Base-by-base conservation (phyloP, 2,113 vertebrate genomes). In the Salvator merianae region DNA sequence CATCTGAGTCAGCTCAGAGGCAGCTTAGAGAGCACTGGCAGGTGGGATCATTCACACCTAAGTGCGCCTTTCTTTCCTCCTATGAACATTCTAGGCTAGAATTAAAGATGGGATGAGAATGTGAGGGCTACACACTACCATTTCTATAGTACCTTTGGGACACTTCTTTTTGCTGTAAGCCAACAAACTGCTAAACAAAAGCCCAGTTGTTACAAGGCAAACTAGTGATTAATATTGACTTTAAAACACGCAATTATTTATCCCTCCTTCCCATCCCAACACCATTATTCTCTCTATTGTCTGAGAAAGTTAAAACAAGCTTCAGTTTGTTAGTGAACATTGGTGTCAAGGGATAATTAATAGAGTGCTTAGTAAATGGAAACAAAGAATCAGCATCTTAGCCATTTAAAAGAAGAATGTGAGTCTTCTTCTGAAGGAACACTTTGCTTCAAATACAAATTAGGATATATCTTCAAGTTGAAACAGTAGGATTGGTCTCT, bases 341-440 rank as follows among this genome's bases (percentile, higher is more conserved):
- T 24, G 18, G 32, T 12, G 32, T 71, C 47, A 22, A 50, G 53
- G 68, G 73, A 86, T 86, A 77, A 82, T 77, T 77, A 82, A 82
- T 82, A 53, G 69, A 40, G 53, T 72, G 55, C 40, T 78, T 22
- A 65, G 10, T 28, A 53, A 40, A 55, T 82, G 69, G 80, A 79
- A 53, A 28, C 12, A 28, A 77, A 72, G 36, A 18, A 43, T 82
- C 32, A 70, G 53, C 59, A 82, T 71, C 73, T 53, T 63, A 55
- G 4, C 84, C 50, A 69, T 50, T 1, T 0, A 18, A 82, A 82
- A 20, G 0, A 0, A 26, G 76, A 87, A 72, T 16, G 80, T 22
- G 69, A 0, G 0, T 76, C 14, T 84, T 68, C 8, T 20, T 59
- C 7, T 28, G 66, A 14, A 32, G 3, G 62, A 73, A 3, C 50